Evolutionary conservation across 1,140 invertebrate genomes (phyloP), one percentile per base, ranked within the genome.

Genomic region (Drosophila varians): DNA sequence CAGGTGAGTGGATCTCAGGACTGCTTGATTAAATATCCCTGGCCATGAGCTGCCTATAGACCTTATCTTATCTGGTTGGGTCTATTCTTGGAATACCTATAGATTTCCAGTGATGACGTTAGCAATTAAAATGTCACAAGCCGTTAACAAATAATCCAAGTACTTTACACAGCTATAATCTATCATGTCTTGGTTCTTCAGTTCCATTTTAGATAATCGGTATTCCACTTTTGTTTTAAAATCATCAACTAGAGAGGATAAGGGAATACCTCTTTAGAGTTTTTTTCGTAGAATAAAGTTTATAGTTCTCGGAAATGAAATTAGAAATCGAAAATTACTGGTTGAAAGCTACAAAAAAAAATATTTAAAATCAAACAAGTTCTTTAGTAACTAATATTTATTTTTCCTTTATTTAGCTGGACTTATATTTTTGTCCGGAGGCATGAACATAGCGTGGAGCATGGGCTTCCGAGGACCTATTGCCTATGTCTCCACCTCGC

Each of bases 401-500:
- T 40, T 34, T 53, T 21, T 14, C 26, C 42, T 9, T 14, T 14
- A n/a, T 18, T 1, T 38, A 86, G 80, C 76, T 65, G 23, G 46
- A 1, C 47, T 88, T 3, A 83, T 86, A 52, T 86, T 86, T 40
- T 0, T 87, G 0, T 87, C 82, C 8, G 82, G 82, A 42, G 82
- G 82, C 21, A 68, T 87, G 77, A 86, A 82, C 23, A 87, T 86
- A 7, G 89, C 88, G 23, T 90, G 80, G 77, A 58, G 75, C 47
- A 14, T 70, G 8, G 80, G 80, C 1, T 80, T 80, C 25, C 68
- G 43, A 12, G 53, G 9, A n/a, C 4, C 4, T 2, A 38, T 12
- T 0, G 2, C 0, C 2, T 54, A 45, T 6, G 0, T 0, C 0
- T 0, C 18, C 2, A 16, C 21, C 23, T 4, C 42, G 5, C 78